These are phyloP conservation scores for Corythornis cristatus DNA, from an alignment of 2,113 vertebrate genomes.

Conservation along the genomic window DNA sequence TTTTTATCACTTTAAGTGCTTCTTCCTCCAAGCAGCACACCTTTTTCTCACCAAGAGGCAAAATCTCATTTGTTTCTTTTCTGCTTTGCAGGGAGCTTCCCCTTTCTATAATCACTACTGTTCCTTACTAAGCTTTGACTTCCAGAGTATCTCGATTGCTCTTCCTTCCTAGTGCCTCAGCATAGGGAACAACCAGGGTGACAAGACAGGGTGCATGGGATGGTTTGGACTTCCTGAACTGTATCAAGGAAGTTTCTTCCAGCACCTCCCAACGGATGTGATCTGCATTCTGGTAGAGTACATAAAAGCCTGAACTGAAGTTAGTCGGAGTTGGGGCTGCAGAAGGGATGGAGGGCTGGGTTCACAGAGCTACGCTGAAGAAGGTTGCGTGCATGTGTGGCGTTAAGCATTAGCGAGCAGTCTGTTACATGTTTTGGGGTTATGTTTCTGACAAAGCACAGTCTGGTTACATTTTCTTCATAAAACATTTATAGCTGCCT, in stretches of 20 bases:
- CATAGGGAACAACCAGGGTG: background rate
- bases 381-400: constrained; percentile 61
- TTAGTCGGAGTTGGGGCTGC: background rate
- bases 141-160: accelerated
- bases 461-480: constrained; percentile 67
- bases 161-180: background rate
- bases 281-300: constrained; percentile 28
- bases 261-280: background rate
- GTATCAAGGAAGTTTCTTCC: background rate
- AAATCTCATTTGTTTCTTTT: background rate
- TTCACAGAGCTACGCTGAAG: constrained; percentile 16
- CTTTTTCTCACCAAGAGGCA: background rate
- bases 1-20: background rate
- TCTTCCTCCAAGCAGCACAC: background rate
- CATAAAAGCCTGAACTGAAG: background rate
- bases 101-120: background rate
- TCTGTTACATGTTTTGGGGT: constrained; percentile 62
- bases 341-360: constrained; percentile 51
- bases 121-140: background rate
- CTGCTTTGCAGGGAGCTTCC: background rate
- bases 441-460: constrained; percentile 69
- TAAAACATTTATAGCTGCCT: constrained; percentile 75
- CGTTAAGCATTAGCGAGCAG: constrained; percentile 53
- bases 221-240: background rate
- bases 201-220: accelerated